Evolutionary conservation across 1,140 invertebrate species (phyloP).

Genomic region (Nasonia longicornis): DNA sequence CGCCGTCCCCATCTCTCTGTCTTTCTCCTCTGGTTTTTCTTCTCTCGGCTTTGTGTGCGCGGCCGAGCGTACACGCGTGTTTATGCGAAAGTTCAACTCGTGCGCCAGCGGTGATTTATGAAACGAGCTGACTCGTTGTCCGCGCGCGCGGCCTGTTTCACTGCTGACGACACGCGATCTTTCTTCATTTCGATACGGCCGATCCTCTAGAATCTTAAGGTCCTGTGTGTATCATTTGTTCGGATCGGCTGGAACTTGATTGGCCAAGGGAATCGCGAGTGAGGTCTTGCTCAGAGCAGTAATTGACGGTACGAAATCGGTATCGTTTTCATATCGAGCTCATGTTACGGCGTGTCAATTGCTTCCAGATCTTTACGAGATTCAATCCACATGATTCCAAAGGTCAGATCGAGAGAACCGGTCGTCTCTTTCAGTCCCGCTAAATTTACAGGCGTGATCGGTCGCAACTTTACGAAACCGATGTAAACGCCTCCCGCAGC

Average conservation of each 20-base stretch:
- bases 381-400: background rate
- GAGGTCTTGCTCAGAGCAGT: too few species aligned
- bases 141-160: background rate
- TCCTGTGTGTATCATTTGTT: too few species aligned
- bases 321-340: background rate
- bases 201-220: background rate
- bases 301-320: too few species aligned
- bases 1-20: background rate
- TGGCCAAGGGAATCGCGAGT: too few species aligned
- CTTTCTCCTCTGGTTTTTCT: background rate
- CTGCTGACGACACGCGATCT: conserved; percentile 40
- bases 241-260: too few species aligned
- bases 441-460: too few species aligned
- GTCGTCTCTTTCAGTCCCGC: background rate
- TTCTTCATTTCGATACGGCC: background rate
- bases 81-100: conserved; percentile 20
- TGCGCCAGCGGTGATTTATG: conserved; percentile 19
- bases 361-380: too few species aligned
- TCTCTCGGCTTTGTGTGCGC: background rate
- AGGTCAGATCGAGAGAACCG: background rate
- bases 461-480: too few species aligned
- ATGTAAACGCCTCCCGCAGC: too few species aligned
- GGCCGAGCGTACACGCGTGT: background rate
- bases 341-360: too few species aligned
- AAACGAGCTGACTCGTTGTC: conserved; percentile 11